Evolutionary conservation across 2,888 invertebrate genomes (phyloP), one percentile per base, ranked within the genome.

Genomic region (Marronus borbonicus): DNA sequence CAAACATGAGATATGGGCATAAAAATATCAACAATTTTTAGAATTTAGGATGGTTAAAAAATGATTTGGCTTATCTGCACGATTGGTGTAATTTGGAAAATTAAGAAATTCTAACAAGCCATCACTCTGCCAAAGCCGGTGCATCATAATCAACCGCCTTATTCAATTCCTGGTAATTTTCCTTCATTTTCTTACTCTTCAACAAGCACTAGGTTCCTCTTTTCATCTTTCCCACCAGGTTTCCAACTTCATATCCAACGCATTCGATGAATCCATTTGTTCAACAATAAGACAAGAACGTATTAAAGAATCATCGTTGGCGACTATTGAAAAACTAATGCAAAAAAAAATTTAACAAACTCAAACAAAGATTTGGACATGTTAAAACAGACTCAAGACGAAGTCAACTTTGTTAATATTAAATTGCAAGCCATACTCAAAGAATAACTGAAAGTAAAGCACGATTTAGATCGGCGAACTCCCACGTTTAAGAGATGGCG

Each of bases 261-360:
- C 76, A 78, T 78, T 86, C 87, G 60, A 80, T 85, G 62, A 84
- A 87, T n/a, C 84, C 85, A 24, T 88, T 88, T 74, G 89, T 91
- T 84, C 96, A 28, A 97, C 97, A n/a, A 97, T 98, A 78, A 95
- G 97, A 68, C 97, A 98, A 84, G 97, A 98, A 86, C 98, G 98
- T 87, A 96, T 99, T 81, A 93, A 96, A 86, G 97, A 96, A 36
- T 99, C 98, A 0, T 90, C 99, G 28, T 89, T 98, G 24, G 97
- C 98, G 78, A 99, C 98, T 31, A 96, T 99, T 0, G 97, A 99
- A 87, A 98, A 98, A 89, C 89, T 99, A 82, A 92, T 95, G 83
- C 90, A 97, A 80, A 92, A 96, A 81, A 92, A 99, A 83, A 94
- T 94, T 84, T 98, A 99, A 85, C 97, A 97, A 87, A 93, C 95